Conservation (phyloP, 53 echinoderm and acorn worm genomes). For the Mesocentrotus franciscanus region DNA sequence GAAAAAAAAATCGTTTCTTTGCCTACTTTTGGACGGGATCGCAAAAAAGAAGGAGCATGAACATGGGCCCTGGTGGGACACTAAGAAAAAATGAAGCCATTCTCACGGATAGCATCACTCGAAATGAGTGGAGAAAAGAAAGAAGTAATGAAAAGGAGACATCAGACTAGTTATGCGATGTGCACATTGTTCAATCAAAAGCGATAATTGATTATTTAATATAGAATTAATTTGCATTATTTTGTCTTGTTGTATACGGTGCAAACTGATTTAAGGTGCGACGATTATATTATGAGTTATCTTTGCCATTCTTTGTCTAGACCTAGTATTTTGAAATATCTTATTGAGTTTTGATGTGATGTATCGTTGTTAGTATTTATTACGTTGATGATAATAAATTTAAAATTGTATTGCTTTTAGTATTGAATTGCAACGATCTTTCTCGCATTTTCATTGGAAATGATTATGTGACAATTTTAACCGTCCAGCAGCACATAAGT, state of each 20-base stretch:
- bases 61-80: background rate
- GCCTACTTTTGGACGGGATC: constrained; percentile 7
- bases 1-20: constrained; percentile 29
- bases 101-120: background rate
- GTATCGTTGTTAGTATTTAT: background rate
- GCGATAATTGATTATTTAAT: constrained; percentile 13
- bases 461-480: background rate
- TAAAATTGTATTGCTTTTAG: background rate
- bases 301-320: constrained; percentile 32
- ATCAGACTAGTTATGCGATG: constrained; percentile 65
- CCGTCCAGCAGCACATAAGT: constrained; percentile 14
- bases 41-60: background rate
- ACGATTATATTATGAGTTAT: constrained; percentile 35
- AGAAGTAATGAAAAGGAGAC: background rate
- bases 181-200: constrained; percentile 48
- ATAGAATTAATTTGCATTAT: constrained; percentile 30
- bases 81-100: background rate
- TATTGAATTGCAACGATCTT: constrained; percentile 27
- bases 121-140: background rate
- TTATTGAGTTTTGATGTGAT: constrained; percentile 35
- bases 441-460: constrained; percentile 9
- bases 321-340: constrained; percentile 38
- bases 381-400: background rate
- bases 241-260: constrained; percentile 51
- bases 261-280: constrained; percentile 55